These are phyloP conservation scores for Psammodynastes pulverulentus DNA, from an alignment of 2,113 vertebrate species.

Conservation along the genomic window DNA sequence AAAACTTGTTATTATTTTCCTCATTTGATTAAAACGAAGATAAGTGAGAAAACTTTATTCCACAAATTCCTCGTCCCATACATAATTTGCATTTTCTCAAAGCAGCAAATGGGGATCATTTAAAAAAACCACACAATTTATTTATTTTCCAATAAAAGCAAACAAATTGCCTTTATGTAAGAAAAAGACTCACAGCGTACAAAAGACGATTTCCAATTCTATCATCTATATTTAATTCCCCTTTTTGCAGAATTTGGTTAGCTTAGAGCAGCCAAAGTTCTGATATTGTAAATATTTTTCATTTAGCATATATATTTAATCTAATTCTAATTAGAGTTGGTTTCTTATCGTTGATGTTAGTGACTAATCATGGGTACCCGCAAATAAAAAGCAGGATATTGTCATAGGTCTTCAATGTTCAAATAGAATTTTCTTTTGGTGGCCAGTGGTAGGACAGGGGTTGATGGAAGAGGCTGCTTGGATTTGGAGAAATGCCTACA, in stretches of 20 bases:
- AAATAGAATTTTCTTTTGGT: neutral
- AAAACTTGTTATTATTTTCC: neutral
- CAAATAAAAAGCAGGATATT: neutral
- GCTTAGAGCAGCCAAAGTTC: neutral
- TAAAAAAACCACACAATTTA: neutral
- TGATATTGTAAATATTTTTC: neutral
- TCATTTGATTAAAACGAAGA: constrained; percentile 9
- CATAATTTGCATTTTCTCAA: neutral
- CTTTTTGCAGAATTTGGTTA: neutral
- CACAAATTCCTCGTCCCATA: neutral
- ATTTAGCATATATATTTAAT: constrained; percentile 17
- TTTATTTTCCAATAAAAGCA: neutral
- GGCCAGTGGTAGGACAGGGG: neutral
- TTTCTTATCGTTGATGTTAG: neutral
- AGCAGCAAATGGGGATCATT: neutral
- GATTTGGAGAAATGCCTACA: neutral
- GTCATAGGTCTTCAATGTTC: neutral
- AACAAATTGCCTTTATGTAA: neutral
- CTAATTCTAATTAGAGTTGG: neutral
- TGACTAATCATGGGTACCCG: neutral
- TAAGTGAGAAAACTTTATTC: neutral
- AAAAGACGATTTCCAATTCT: neutral
- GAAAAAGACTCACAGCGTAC: neutral
- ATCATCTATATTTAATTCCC: constrained; percentile 15
- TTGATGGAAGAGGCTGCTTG: neutral